Conservation (phyloP, 2,797 vertebrate genomes). For the Leptodactylus fallax region DNA sequence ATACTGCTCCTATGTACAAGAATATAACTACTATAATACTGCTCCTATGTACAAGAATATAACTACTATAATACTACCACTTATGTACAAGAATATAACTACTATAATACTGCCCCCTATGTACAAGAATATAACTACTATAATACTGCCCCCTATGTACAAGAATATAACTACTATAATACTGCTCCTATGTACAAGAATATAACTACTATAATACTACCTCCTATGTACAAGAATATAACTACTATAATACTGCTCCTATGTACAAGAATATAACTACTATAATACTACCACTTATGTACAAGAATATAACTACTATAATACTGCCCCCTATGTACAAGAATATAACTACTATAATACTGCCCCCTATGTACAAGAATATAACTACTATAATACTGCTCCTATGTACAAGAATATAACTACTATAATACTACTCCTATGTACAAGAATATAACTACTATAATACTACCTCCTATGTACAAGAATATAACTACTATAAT, state of each 20-base stretch:
- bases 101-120: neutral
- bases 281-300: slow-evolving; percentile 2
- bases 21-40: slow-evolving; percentile 19
- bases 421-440: neutral
- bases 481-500: slow-evolving; percentile 4
- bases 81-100: slow-evolving; percentile 9
- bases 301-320: slow-evolving; percentile 13
- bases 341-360: slow-evolving; percentile 6
- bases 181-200: neutral
- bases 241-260: neutral
- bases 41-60: slow-evolving; percentile 4
- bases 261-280: slow-evolving; percentile 11
- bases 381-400: neutral
- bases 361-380: neutral
- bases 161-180: slow-evolving; percentile 19
- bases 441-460: neutral
- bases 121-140: neutral
- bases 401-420: neutral
- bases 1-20: neutral
- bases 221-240: neutral
- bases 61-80: slow-evolving; percentile 2
- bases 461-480: neutral
- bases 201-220: slow-evolving; percentile 9
- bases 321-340: neutral
- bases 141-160: neutral